Percentiles rank a stretch among this genome's conserved stretches.
Evolutionary conservation across 2,888 invertebrate species (phyloP).

Genomic region (Philhelius pedissequus): DNA sequence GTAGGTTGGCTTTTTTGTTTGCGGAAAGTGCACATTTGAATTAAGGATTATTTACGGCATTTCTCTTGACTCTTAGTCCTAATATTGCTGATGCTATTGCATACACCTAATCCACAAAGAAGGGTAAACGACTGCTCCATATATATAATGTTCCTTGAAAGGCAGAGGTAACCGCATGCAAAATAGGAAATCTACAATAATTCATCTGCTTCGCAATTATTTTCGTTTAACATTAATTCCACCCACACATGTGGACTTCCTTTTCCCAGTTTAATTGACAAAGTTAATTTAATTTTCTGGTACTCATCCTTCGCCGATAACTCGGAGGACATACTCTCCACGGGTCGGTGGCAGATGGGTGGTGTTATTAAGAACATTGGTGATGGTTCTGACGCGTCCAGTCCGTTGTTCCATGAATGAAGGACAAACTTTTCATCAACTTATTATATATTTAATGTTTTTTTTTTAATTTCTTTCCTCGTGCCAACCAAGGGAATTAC

Average conservation of each 20-base stretch:
- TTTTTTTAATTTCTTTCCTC: background rate
- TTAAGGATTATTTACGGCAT: constrained; percentile 44
- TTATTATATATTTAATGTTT: constrained; percentile 18
- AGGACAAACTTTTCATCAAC: constrained; percentile 56
- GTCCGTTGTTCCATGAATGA: background rate
- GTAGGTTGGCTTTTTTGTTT: constrained; percentile 9
- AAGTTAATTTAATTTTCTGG: constrained; percentile 56
- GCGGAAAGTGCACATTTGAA: constrained; percentile 41
- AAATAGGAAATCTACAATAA: constrained; percentile 30
- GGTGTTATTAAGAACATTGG: background rate
- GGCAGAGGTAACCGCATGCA: background rate
- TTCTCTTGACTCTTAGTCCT: background rate
- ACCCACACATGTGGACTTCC: constrained; percentile 54
- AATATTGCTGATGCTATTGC: background rate
- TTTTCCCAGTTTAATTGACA: constrained; percentile 58
- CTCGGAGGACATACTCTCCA: background rate
- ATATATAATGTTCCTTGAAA: background rate
- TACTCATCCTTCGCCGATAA: background rate
- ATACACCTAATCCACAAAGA: constrained; percentile 1
- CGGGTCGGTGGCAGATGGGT: background rate
- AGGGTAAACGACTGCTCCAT: background rate
- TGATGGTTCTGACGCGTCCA: background rate
- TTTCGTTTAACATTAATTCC: constrained; percentile 51
- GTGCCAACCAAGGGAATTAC: constrained; percentile 15
- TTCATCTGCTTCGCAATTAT: constrained; percentile 58